phyloP scores from a whole-genome alignment of 2,113 vertebrate genomes.

The Corythaeola cristata region DNA sequence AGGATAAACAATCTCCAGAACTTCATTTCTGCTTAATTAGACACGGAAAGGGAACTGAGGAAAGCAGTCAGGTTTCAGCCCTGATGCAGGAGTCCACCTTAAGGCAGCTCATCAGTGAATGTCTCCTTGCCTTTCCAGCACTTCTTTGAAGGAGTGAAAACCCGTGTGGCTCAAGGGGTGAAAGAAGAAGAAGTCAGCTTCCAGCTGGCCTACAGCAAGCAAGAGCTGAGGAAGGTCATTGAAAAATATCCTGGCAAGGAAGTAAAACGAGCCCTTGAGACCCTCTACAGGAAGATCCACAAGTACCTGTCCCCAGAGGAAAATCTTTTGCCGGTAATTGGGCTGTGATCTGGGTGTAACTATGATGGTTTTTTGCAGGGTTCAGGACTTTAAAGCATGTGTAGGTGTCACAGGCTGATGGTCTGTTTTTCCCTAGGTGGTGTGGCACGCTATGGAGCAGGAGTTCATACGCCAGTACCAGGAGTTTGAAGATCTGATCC shows the following conservation, averaged over 20 bases:
- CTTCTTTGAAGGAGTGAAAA: conserved; percentile 62
- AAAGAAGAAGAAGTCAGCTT: conserved; percentile 66
- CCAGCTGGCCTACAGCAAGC: conserved; percentile 69
- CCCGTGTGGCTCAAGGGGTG: conserved; percentile 52
- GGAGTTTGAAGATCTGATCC: conserved; percentile 46
- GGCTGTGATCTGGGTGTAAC: background rate
- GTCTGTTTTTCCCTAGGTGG: background rate
- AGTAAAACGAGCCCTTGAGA: conserved; percentile 48
- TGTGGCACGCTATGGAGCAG: conserved; percentile 41
- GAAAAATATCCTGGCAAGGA: conserved; percentile 56
- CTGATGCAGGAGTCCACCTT: accelerated
- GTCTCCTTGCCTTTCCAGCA: conserved; percentile 11
- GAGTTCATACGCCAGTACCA: conserved; percentile 6
- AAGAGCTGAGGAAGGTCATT: conserved; percentile 53
- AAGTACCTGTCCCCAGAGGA: conserved; percentile 47
- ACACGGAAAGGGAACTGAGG: background rate
- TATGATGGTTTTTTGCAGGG: no score
- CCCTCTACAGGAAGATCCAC: conserved; percentile 42
- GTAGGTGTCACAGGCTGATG: accelerated
- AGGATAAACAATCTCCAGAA: background rate
- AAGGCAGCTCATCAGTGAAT: background rate
- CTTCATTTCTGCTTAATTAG: background rate
- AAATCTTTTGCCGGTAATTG: conserved; percentile 36
- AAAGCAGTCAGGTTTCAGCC: accelerated
- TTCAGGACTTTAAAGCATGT: background rate